Evolutionary conservation across 2,797 vertebrate genomes (phyloP).

Genomic region (Diglossa cyanea): DNA sequence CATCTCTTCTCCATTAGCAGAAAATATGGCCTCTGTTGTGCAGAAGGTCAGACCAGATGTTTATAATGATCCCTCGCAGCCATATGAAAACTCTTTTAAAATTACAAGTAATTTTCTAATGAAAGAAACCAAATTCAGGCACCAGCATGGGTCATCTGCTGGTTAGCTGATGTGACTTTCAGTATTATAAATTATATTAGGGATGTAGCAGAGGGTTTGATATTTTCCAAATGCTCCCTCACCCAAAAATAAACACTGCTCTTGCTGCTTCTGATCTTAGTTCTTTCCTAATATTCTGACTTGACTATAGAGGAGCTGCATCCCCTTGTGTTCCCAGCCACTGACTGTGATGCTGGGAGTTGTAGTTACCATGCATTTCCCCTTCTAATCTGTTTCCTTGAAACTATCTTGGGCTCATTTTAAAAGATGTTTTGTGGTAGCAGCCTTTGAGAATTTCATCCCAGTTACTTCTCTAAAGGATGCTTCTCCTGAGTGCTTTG

Average conservation of each 20-base stretch:
- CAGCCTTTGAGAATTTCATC: not conserved
- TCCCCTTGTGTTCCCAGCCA: not conserved
- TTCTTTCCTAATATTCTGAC: not conserved
- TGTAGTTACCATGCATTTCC: not conserved
- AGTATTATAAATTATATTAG: not conserved
- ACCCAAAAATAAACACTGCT: not conserved
- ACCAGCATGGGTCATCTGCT: not conserved
- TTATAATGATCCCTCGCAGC: conserved; percentile 48
- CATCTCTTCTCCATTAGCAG: conserved; percentile 51
- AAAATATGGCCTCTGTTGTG: conserved; percentile 30
- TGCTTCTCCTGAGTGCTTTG: not conserved
- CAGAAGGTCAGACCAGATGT: conserved; percentile 46
- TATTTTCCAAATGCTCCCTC: not conserved
- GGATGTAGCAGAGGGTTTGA: not conserved
- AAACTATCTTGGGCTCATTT: not conserved
- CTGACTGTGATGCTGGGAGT: not conserved
- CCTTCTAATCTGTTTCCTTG: not conserved
- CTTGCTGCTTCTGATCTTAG: not conserved
- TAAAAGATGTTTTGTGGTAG: not conserved
- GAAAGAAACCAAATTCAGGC: not conserved
- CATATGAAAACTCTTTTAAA: conserved; percentile 30
- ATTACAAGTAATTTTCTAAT: conserved; percentile 24
- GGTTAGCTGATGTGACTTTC: not conserved
- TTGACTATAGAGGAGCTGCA: not conserved
- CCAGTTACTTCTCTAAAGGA: not conserved